Percentiles rank a stretch among this genome's conserved stretches.
Conservation (phyloP, 2,113 vertebrate species). For the Oncorhynchus kisutch region DNA sequence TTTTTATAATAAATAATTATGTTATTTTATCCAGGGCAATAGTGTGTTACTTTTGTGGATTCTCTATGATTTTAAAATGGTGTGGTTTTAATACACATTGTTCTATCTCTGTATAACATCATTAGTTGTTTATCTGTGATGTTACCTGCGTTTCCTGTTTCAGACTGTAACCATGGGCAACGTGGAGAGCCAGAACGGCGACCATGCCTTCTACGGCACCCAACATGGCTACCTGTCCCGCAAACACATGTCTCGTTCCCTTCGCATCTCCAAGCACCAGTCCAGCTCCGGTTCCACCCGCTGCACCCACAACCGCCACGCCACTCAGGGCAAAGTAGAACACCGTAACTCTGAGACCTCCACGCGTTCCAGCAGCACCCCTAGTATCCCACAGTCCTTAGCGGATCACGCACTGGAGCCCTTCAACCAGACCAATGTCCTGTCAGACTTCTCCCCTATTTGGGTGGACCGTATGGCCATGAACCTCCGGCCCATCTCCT, state of each 20-base stretch:
- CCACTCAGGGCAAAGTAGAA: constrained; percentile 84
- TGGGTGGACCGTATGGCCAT: constrained; percentile 90
- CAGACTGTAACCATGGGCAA: constrained; percentile 88
- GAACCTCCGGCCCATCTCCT: constrained; percentile 88
- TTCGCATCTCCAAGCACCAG: constrained; percentile 81
- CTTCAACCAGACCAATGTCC: constrained; percentile 78
- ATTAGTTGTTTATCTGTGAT: no score
- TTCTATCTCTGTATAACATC: no score
- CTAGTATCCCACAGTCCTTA: constrained; percentile 95
- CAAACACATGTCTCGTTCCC: constrained; percentile 88
- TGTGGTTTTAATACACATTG: no score
- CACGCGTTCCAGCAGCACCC: constrained; percentile 94
- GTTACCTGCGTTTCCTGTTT: neutral
- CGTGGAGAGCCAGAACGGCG: constrained; percentile 91
- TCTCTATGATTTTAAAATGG: no score
- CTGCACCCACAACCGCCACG: constrained; percentile 67
- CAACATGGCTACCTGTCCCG: constrained; percentile 81
- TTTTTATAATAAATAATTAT: no score
- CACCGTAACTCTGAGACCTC: constrained; percentile 90
- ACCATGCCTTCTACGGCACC: constrained; percentile 81
- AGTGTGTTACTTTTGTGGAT: no score
- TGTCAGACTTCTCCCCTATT: constrained; percentile 85
- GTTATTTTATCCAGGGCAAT: no score
- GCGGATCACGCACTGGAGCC: constrained; percentile 90
- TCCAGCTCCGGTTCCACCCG: constrained; percentile 51